Base-by-base conservation (phyloP, 2,888 invertebrate genomes). In the Nomada ruficornis region DNA sequence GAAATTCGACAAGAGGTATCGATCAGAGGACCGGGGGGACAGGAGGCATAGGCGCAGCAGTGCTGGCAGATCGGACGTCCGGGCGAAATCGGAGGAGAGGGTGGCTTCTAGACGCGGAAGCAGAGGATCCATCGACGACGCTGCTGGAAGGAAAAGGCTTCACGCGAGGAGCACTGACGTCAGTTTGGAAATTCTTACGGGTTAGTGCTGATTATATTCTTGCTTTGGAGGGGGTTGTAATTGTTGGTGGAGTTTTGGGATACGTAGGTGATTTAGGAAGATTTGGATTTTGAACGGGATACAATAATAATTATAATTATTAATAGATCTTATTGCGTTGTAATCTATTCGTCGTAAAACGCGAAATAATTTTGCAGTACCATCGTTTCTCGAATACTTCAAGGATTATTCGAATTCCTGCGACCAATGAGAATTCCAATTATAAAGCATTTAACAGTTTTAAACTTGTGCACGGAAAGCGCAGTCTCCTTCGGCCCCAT, bases 1-100 rank as follows among this genome's bases (percentile, higher is more conserved):
- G 94, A 98, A 97, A 93, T 95, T 96, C 91, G 97, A 96, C 90
- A 97, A 96, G 90, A 94, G 97, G 88, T 97, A 96, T 93, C 95
- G 97, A n/a, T 97, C 97, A 11, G 97, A 97, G 92, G 97, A 97
- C 88, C 95, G 97, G 76, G 94, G 94, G 0, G 96, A 96, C 70
- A 93, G 95, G 59, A 94, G 96, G 75, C 96, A 96, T 90, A 96
- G 96, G 89, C 90, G 93, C 11, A 91, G 91, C 73, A 91, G 91
- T 67, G 95, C 96, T 62, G 95, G 96, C 63, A 95, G 97, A 77
- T 96, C 96, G 82, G 97, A 97, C 89, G 96, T 96, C 47, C 94
- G 98, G 87, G 98, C 98, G 10, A 98, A 98, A 68, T 94, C 94
- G 3, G 94, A 94, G 77, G 94, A 94, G 80, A 87, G 94, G 52